These are phyloP conservation scores for Herminia tarsipennalis DNA, from an alignment of 2,888 invertebrate species.

Conservation along the genomic window DNA sequence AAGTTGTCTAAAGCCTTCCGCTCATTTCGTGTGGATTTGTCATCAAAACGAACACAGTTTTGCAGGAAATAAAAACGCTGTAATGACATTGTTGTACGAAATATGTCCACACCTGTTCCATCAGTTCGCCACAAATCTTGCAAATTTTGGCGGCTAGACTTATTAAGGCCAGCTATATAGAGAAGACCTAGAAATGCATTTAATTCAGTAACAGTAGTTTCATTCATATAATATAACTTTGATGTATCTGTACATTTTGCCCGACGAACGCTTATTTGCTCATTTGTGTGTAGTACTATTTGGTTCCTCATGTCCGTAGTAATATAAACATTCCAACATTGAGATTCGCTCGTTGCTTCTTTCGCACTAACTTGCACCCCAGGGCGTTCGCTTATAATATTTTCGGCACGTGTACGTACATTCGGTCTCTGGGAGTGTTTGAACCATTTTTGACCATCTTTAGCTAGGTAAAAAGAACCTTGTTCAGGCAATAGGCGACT, in stretches of 20 bases:
- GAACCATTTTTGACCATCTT: not conserved
- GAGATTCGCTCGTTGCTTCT: constrained; percentile 7
- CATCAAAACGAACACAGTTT: constrained; percentile 34
- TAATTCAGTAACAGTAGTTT: constrained; percentile 20
- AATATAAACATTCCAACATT: constrained; percentile 25
- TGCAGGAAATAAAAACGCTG: constrained; percentile 33
- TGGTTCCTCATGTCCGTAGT: constrained; percentile 10
- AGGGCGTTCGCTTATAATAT: constrained; percentile 4
- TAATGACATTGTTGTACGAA: constrained; percentile 32
- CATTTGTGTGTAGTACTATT: constrained; percentile 13
- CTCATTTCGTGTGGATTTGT: constrained; percentile 25
- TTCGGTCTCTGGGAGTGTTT: not conserved
- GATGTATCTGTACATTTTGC: not conserved
- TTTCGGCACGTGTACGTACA: constrained; percentile 5
- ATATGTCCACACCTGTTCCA: constrained; percentile 43
- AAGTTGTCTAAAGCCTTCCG: constrained; percentile 28
- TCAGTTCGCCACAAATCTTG: constrained; percentile 34
- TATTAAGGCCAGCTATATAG: constrained; percentile 16
- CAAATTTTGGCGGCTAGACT: constrained; percentile 31
- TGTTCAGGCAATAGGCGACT: not conserved
- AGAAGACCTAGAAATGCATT: constrained; percentile 33
- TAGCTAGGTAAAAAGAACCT: not conserved
- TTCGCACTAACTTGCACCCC: constrained; percentile 6
- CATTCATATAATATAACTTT: constrained; percentile 12
- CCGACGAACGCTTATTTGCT: not conserved